These are phyloP conservation scores for Griposia aprilina DNA, from an alignment of 2,888 invertebrate genomes.

Conservation along the genomic window DNA sequence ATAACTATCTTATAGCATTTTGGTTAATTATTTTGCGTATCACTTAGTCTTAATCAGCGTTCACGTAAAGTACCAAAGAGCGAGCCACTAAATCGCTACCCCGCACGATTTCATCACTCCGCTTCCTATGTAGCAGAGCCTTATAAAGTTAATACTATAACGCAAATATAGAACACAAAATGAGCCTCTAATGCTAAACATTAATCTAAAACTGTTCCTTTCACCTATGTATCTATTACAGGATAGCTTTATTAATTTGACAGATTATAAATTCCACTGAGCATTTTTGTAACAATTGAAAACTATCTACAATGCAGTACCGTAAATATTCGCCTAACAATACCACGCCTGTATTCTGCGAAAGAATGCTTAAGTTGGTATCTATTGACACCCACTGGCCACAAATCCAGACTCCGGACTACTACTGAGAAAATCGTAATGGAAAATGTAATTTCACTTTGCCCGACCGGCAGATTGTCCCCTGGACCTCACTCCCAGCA, in stretches of 20 bases:
- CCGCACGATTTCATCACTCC: not conserved
- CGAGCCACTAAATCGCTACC: not conserved
- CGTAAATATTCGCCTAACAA: not conserved
- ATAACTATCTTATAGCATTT: too few relatives aligned
- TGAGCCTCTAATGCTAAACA: not conserved
- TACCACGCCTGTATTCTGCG: not conserved
- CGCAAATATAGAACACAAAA: not conserved
- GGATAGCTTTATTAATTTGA: too few relatives aligned
- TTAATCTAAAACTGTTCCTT: not conserved
- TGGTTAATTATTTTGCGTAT: not conserved
- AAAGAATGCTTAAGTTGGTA: not conserved
- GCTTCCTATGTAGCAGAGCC: constrained; percentile 10
- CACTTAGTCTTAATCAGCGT: not conserved
- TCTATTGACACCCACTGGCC: too few relatives aligned
- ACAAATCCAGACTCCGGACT: too few relatives aligned
- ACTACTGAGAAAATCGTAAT: not conserved
- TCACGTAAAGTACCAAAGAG: not conserved
- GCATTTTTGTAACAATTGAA: not conserved
- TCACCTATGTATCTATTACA: not conserved
- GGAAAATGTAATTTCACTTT: too few relatives aligned
- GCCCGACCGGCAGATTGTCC: too few relatives aligned
- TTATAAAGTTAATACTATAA: not conserved
- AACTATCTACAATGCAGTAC: not conserved
- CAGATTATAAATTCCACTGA: not conserved
- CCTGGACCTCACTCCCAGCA: too few relatives aligned